Percentiles rank a stretch among this genome's conserved stretches.
Evolutionary conservation across 2,888 invertebrate genomes (phyloP).

Genomic region (Halictus quadricinctus): DNA sequence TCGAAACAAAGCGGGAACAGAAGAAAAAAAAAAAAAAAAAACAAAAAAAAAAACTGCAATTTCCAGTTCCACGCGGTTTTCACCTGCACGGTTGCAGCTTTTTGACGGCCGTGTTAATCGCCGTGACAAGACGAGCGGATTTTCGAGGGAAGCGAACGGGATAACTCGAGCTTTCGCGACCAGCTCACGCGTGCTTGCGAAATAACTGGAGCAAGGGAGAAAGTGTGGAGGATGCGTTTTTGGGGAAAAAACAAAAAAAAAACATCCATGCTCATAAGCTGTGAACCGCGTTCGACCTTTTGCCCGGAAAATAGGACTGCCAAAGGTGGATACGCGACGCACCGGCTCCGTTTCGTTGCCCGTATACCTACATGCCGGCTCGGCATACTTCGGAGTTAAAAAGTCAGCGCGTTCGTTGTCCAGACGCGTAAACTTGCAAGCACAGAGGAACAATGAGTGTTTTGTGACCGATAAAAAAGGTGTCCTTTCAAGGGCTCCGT

Average conservation of each 20-base stretch:
- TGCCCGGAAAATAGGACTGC: not conserved
- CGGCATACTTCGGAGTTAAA: not conserved
- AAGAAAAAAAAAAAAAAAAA: not conserved
- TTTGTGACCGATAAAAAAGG: not conserved
- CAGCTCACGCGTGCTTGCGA: slow-evolving; percentile 17
- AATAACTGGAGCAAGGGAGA: slow-evolving; percentile 50
- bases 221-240: slow-evolving; percentile 18
- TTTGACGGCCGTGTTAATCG: slow-evolving; percentile 14
- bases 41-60: not conserved
- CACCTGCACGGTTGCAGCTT: not conserved
- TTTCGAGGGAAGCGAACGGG: not conserved
- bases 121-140: not conserved
- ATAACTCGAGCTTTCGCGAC: not conserved
- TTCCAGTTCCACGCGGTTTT: slow-evolving; percentile 13
- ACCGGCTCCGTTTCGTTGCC: not conserved
- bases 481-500: not conserved
- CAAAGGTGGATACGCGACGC: not conserved
- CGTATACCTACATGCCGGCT: not conserved
- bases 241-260: not conserved
- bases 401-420: not conserved
- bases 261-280: not conserved
- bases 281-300: not conserved
- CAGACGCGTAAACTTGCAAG: not conserved
- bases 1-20: not conserved
- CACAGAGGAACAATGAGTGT: not conserved